Base-by-base conservation (phyloP, 1,140 invertebrate species). In the Achroia grisella region DNA sequence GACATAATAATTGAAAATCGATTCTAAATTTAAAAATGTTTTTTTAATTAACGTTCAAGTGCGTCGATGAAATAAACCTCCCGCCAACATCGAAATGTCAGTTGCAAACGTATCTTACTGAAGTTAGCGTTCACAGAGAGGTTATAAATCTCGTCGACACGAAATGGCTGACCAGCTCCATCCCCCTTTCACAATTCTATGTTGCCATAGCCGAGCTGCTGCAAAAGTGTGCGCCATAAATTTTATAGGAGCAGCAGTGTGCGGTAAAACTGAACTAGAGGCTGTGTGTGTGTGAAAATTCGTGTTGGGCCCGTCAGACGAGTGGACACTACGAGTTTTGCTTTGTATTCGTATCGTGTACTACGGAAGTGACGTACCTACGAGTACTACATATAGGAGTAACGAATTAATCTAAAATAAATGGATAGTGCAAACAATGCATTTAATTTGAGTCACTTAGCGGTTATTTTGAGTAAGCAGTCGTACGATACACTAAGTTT, bases 181-280 rank as follows among this genome's bases (percentile, higher is more conserved):
- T 58, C 64, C 64, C 61, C 66, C 66, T 66, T 67, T 68, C 71
- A 55, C 62, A 71, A 70, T 68, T 71, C 70, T 73, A 71, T 67
- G 63, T 52, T 45, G 45, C 66, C 68, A 72, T 73, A 70, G 66
- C 49, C 15, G 47, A 40, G 40, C 41, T 32, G 48, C 61, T 84
- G 80, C 80, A 82, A 84, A 84, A 84, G 80, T 84, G 80, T 84
- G 80, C 76, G 66, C 76, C 64, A 77, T 84, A 84, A 82, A 84
- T 81, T 84, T 84, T 82, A 84, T 80, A 82, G 71, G 67, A 70
- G 67, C 68, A 62, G 61, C 59, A 71, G 63, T 75, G 70, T 80
- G 76, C 71, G 71, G 71, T 75, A 80, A 84, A 83, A 77, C 71
- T 76, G 71, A 46, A 56, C 48, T 51, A 56, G 63, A 44, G 52